Conservation (phyloP, 2,113 vertebrate species). For the Trichomycterus rosablanca region DNA sequence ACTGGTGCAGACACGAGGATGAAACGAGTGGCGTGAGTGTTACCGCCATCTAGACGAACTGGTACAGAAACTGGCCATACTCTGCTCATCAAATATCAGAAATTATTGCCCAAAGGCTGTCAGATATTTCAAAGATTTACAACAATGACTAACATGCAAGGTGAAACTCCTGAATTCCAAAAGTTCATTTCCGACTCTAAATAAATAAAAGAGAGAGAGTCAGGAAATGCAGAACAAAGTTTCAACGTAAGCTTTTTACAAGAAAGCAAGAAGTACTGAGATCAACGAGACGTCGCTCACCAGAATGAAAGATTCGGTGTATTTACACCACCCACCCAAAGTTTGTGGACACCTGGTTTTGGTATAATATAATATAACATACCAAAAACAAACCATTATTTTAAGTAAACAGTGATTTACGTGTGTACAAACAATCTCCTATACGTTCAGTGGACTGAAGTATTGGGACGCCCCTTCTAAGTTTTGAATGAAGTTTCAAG, state of each 20-base stretch:
- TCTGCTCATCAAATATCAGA: slow-evolving; percentile 3
- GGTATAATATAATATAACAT: too few relatives aligned
- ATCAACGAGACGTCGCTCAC: not conserved
- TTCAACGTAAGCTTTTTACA: too few relatives aligned
- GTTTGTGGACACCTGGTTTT: too few relatives aligned
- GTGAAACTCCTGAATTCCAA: not conserved
- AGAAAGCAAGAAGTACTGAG: too few relatives aligned
- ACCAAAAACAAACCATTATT: too few relatives aligned
- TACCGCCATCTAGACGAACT: not conserved
- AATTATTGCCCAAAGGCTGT: slow-evolving; percentile 33
- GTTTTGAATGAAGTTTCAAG: too few relatives aligned
- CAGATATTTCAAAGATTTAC: slow-evolving; percentile 26
- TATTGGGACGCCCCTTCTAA: too few relatives aligned
- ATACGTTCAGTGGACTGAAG: too few relatives aligned
- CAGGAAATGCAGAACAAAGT: slow-evolving; percentile 11
- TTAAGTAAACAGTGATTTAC: too few relatives aligned
- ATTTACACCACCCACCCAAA: too few relatives aligned
- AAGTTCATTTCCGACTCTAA: slow-evolving; percentile 42
- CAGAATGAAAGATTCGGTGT: slow-evolving; percentile 2
- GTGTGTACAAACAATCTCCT: too few relatives aligned
- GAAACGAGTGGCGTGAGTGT: not conserved
- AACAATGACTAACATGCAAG: slow-evolving; percentile 5
- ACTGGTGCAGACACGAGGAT: not conserved
- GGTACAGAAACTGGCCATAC: slow-evolving; percentile 21
- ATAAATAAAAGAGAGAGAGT: slow-evolving; percentile 48